Conservation (phyloP, 2,888 invertebrate genomes). For the Zaprionus lineosus region DNA sequence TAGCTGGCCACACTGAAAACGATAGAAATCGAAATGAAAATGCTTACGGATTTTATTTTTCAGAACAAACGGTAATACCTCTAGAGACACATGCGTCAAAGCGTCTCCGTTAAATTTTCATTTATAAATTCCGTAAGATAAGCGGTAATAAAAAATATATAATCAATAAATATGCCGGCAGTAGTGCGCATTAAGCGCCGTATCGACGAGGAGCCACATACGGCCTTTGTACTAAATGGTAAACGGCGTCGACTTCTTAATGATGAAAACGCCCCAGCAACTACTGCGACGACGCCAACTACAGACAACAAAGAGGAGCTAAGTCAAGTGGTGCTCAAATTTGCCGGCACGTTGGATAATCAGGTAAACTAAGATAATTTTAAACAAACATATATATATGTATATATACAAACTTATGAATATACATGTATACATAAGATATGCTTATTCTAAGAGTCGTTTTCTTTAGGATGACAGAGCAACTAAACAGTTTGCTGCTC, state of each 20-base stretch:
- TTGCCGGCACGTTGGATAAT: conserved; percentile 88
- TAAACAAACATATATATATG: too few species aligned
- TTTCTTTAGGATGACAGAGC: conserved; percentile 83
- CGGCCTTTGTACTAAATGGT: conserved; percentile 88
- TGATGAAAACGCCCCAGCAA: conserved; percentile 42
- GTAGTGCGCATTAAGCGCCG: conserved; percentile 89
- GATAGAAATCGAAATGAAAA: too few species aligned
- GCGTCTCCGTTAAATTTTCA: background rate
- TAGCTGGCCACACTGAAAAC: background rate
- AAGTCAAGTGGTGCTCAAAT: conserved; percentile 87
- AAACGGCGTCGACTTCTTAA: conserved; percentile 86
- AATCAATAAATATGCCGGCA: conserved; percentile 81
- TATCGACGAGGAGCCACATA: conserved; percentile 88
- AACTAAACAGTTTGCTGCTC: conserved; percentile 82
- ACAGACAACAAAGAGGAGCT: conserved; percentile 78
- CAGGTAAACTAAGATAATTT: conserved; percentile 84
- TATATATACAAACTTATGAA: too few species aligned
- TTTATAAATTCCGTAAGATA: conserved; percentile 27
- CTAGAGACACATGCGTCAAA: conserved; percentile 8
- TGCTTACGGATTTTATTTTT: conserved; percentile 5
- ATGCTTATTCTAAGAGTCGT: background rate
- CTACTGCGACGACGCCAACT: conserved; percentile 13
- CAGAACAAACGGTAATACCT: conserved; percentile 3
- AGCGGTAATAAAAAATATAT: conserved; percentile 8
- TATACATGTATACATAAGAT: too few species aligned